Evolutionary conservation across 2,888 invertebrate species (phyloP).

Genomic region (Junonia oenone): DNA sequence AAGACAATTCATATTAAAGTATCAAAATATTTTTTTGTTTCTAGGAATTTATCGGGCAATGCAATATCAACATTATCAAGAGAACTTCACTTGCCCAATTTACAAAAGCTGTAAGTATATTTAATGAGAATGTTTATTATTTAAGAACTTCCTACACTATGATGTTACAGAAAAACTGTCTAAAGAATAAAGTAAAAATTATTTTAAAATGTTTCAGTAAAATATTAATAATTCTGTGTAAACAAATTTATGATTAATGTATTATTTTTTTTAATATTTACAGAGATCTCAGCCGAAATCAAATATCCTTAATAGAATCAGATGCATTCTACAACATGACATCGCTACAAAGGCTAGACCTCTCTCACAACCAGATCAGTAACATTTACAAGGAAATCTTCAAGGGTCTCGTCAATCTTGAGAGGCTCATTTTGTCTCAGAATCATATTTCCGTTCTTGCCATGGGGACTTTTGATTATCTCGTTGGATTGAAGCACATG

Average conservation of each 20-base stretch:
- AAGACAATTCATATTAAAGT: neutral
- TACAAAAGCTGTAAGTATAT: constrained; percentile 85
- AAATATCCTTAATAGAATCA: constrained; percentile 85
- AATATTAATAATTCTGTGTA: no score
- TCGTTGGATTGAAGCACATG: constrained; percentile 85
- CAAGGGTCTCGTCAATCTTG: constrained; percentile 82
- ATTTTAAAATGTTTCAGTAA: no score
- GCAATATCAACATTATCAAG: constrained; percentile 79
- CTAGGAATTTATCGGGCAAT: constrained; percentile 83
- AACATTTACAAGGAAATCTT: constrained; percentile 85
- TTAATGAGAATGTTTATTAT: no score
- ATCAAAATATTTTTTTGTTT: constrained; percentile 43
- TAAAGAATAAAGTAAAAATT: no score
- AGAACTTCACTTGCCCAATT: constrained; percentile 81
- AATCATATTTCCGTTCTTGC: constrained; percentile 86
- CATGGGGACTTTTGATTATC: constrained; percentile 84
- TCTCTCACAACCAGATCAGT: constrained; percentile 85
- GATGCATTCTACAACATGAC: constrained; percentile 87
- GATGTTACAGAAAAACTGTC: no score
- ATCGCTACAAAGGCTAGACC: constrained; percentile 83
- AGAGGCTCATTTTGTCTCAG: constrained; percentile 84
- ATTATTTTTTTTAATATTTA: constrained; percentile 21
- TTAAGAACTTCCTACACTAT: no score
- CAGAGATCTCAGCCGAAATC: constrained; percentile 90
- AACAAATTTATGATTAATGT: neutral